These are phyloP conservation scores for Catocala sponsa DNA, from an alignment of 2,888 invertebrate genomes.

Conservation along the genomic window DNA sequence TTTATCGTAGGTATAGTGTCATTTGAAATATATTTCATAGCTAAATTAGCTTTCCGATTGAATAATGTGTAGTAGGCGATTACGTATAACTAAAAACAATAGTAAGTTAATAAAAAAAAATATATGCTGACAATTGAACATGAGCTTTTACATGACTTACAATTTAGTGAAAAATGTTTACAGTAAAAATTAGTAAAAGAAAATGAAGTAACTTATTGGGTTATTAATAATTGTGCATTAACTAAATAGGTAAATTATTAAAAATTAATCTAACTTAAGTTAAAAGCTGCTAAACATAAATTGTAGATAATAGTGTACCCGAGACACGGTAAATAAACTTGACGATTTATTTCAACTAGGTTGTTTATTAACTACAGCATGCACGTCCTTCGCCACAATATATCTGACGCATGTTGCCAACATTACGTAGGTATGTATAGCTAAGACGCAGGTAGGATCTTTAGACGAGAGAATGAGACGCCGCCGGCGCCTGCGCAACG, in stretches of 20 bases:
- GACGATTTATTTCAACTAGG: constrained; percentile 68
- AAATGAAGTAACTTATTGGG: constrained; percentile 70
- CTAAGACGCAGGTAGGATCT: constrained; percentile 50
- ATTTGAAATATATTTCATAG: constrained; percentile 82
- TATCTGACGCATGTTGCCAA: constrained; percentile 38
- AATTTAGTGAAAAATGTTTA: constrained; percentile 44
- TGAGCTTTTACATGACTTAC: constrained; percentile 38
- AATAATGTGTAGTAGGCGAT: constrained; percentile 87
- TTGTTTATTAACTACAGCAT: constrained; percentile 52
- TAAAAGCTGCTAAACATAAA: constrained; percentile 82
- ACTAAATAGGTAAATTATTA: constrained; percentile 76
- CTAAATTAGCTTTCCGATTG: constrained; percentile 78
- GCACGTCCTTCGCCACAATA: constrained; percentile 39
- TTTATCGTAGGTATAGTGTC: constrained; percentile 85
- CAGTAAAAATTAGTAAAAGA: constrained; percentile 48
- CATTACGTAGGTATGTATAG: constrained; percentile 38
- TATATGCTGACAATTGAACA: constrained; percentile 35
- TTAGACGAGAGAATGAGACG: constrained; percentile 46
- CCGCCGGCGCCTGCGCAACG: constrained; percentile 33
- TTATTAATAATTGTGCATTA: constrained; percentile 80
- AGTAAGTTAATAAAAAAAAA: constrained; percentile 60
- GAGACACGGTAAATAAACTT: constrained; percentile 60
- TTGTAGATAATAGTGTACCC: constrained; percentile 61
- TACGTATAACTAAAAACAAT: constrained; percentile 76
- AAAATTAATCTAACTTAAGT: constrained; percentile 79